Percentiles rank a stretch among this genome's conserved stretches.
Evolutionary conservation across 2,113 vertebrate genomes (phyloP).

Genomic region (Nycticorax nycticorax): DNA sequence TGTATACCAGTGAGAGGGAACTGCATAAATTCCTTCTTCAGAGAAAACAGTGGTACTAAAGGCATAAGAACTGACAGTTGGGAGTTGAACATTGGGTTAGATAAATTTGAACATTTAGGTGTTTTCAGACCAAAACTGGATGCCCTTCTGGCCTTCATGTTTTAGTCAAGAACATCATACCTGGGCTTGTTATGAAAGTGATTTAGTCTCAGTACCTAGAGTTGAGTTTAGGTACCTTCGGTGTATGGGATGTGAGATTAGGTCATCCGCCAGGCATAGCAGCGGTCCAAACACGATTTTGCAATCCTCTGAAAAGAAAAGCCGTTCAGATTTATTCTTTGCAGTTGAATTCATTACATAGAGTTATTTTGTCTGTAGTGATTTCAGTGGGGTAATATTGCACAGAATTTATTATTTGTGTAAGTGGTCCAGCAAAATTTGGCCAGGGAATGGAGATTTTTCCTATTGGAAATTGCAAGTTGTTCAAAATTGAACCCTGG

Average conservation of each 20-base stretch:
- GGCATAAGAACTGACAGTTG: not conserved
- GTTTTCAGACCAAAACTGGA: not conserved
- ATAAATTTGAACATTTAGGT: not conserved
- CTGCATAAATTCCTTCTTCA: not conserved
- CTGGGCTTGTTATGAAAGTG: not conserved
- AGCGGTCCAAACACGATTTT: not conserved
- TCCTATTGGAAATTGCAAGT: not conserved
- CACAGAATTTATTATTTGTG: not conserved
- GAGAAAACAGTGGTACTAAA: not conserved
- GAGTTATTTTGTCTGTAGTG: not conserved
- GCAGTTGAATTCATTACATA: not conserved
- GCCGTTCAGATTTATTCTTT: not conserved
- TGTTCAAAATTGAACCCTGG: not conserved
- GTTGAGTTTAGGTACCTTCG: not conserved
- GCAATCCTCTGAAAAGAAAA: not conserved
- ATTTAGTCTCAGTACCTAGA: not conserved
- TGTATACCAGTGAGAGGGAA: rapidly evolving
- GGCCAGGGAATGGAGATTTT: not conserved
- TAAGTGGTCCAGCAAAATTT: not conserved
- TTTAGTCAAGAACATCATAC: not conserved
- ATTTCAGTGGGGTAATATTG: not conserved
- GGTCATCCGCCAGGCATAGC: not conserved
- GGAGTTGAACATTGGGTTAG: not conserved
- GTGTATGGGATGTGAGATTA: not conserved
- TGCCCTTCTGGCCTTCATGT: not conserved